Conservation (phyloP, 1,140 invertebrate species). For the Calephelis nemesis region DNA sequence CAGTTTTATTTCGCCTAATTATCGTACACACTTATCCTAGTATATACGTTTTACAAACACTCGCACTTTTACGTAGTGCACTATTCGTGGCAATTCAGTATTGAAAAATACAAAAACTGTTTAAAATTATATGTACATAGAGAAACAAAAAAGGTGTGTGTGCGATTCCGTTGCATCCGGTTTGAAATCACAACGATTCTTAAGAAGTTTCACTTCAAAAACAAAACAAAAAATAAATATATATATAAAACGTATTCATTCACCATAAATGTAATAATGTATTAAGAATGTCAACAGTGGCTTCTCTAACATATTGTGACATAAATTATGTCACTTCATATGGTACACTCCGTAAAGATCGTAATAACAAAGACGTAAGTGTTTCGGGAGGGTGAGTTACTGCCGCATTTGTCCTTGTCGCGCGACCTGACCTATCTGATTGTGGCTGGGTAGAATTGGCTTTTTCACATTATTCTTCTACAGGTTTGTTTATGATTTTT, state of each 20-base stretch:
- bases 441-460: slow-evolving; percentile 27
- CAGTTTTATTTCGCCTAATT: too few relatives aligned
- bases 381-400: slow-evolving; percentile 49
- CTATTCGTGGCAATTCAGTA: too few relatives aligned
- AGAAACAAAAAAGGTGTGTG: too few relatives aligned
- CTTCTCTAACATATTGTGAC: slow-evolving; percentile 4
- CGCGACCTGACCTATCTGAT: slow-evolving; percentile 58
- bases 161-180: too few relatives aligned
- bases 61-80: too few relatives aligned
- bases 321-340: slow-evolving; percentile 32
- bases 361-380: slow-evolving; percentile 57
- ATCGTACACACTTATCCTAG: too few relatives aligned
- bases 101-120: too few relatives aligned
- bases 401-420: slow-evolving; percentile 61
- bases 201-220: too few relatives aligned
- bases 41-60: too few relatives aligned
- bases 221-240: too few relatives aligned
- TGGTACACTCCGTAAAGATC: slow-evolving; percentile 22
- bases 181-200: too few relatives aligned
- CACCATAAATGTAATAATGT: neutral
- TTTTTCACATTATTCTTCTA: slow-evolving; percentile 12
- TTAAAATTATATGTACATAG: too few relatives aligned
- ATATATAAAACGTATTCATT: neutral
- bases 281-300: slow-evolving; percentile 4
- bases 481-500: neutral